Percentiles rank a stretch among this genome's conserved stretches.
phyloP scores from a whole-genome alignment of 2,113 vertebrate genomes.

The Tachuris rubrigastra region DNA sequence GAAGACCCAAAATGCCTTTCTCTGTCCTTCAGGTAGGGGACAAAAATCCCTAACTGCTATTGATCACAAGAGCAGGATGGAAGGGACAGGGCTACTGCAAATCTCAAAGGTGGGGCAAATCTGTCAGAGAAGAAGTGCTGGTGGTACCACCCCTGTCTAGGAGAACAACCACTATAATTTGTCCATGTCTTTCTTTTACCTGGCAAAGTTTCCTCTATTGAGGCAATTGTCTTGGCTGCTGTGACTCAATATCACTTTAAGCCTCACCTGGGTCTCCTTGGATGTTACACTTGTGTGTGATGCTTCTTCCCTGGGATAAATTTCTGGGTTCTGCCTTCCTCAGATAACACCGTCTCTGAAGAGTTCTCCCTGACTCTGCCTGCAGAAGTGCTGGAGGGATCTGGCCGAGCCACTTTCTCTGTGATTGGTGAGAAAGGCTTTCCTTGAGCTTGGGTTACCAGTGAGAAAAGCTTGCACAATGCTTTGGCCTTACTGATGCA shows the following conservation, averaged over 20 bases:
- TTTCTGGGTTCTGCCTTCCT: neutral
- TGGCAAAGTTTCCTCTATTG: neutral
- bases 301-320: neutral
- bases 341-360: conserved; percentile 48
- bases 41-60: neutral
- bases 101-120: neutral
- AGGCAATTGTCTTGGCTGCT: neutral
- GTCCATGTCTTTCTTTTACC: neutral
- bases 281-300: neutral
- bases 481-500: neutral
- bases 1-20: conserved; percentile 60
- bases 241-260: neutral
- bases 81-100: neutral
- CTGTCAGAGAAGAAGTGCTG: neutral
- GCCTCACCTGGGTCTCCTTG: neutral
- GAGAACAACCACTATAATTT: neutral
- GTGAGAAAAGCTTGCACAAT: neutral
- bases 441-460: neutral
- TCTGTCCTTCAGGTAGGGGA: conserved; percentile 67
- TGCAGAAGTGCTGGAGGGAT: conserved; percentile 34
- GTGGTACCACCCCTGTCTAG: neutral
- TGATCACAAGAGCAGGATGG: neutral
- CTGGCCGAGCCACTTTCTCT: conserved; percentile 28
- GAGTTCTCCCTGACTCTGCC: conserved; percentile 59
- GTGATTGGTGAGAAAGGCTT: conserved; percentile 44